Conservation (phyloP, 2,888 invertebrate genomes). For the Drosophila bunnanda region DNA sequence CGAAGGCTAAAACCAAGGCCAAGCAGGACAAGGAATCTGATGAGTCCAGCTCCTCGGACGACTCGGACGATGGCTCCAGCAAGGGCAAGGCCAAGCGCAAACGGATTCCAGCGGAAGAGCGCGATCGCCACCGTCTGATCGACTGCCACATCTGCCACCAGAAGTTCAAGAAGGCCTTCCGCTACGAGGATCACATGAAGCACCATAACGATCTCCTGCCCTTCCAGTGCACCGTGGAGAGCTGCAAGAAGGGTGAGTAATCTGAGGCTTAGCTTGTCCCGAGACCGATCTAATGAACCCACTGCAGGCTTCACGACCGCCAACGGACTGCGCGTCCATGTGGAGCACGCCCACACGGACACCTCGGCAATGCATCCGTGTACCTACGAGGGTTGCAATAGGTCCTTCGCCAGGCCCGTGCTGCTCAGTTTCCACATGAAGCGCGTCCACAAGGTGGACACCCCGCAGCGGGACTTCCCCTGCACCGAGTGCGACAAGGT, state of each 20-base stretch:
- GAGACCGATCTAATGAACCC: not conserved
- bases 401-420: conserved; percentile 74
- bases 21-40: conserved; percentile 35
- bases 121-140: conserved; percentile 64
- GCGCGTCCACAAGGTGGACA: conserved; percentile 71
- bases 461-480: conserved; percentile 73
- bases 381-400: conserved; percentile 78
- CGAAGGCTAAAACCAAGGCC: conserved; percentile 20
- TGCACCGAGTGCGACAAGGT: conserved; percentile 82
- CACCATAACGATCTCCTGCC: conserved; percentile 81
- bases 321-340: conserved; percentile 73
- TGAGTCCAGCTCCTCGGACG: conserved; percentile 48
- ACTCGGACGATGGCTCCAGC: conserved; percentile 32
- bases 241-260: conserved; percentile 65
- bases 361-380: conserved; percentile 72
- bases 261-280: rapidly evolving
- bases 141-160: conserved; percentile 81
- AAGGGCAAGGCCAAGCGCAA: conserved; percentile 60
- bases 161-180: conserved; percentile 75
- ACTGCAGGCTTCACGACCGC: conserved; percentile 72
- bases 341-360: conserved; percentile 80
- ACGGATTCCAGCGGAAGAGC: conserved; percentile 57
- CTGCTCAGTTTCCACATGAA: conserved; percentile 79
- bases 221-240: conserved; percentile 77
- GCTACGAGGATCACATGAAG: conserved; percentile 81